Percentiles rank a stretch among this genome's conserved stretches.
phyloP scores from a whole-genome alignment of 2,113 vertebrate genomes.

The Pteronura brasiliensis region DNA sequence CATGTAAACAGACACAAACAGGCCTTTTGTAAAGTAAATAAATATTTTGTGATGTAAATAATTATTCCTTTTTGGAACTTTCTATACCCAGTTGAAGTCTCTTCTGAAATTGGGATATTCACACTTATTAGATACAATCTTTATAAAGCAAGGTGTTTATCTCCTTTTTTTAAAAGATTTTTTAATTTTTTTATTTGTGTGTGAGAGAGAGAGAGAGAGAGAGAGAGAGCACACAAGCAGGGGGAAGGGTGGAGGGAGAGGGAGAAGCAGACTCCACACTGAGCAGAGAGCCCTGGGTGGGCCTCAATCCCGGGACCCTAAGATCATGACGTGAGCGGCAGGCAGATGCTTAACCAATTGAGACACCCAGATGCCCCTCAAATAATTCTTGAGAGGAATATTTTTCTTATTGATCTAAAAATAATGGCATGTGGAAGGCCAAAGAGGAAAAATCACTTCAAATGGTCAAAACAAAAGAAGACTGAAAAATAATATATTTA shows the following conservation, averaged over 20 bases:
- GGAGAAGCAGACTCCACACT: not conserved
- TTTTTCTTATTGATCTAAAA: slow-evolving; percentile 41
- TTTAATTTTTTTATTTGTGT: not conserved
- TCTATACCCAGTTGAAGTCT: slow-evolving; percentile 29
- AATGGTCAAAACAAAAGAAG: slow-evolving; percentile 29
- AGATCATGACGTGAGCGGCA: not conserved
- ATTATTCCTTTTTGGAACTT: slow-evolving; percentile 4
- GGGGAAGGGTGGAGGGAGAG: not conserved
- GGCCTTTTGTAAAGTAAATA: not conserved
- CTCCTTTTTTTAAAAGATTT: not conserved
- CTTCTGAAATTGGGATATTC: slow-evolving; percentile 19
- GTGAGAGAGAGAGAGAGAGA: no score
- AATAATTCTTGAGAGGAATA: not conserved
- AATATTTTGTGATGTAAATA: slow-evolving; percentile 43
- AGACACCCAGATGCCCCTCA: not conserved
- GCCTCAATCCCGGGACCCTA: not conserved
- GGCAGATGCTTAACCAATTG: not conserved
- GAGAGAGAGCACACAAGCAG: not conserved
- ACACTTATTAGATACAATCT: slow-evolving; percentile 17
- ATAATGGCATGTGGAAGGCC: not conserved
- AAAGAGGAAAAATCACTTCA: slow-evolving; percentile 29
- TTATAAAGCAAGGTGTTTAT: not conserved
- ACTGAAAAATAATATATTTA: slow-evolving; percentile 40
- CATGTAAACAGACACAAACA: not conserved
- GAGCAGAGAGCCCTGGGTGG: not conserved